Evolutionary conservation across 2,888 invertebrate genomes (phyloP), one percentile per base, ranked within the genome.

Genomic region (Pseudeuparius sepicola): DNA sequence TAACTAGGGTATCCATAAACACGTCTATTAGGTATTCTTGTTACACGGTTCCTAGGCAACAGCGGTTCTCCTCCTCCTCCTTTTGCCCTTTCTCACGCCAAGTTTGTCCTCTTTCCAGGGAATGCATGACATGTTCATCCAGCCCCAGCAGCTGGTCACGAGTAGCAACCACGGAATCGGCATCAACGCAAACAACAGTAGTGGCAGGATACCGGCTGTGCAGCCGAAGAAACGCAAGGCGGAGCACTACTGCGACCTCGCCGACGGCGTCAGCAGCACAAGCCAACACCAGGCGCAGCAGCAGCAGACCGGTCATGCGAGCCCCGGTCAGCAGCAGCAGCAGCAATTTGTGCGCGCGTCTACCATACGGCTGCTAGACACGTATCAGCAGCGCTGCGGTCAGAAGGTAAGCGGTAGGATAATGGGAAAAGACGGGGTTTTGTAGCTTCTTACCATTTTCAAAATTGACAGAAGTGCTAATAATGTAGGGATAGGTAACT

Each of bases 101-200:
- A 45, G 12, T n/a, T n/a, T n/a, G n/a, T 31, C 31, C 41, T 63
- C 45, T 37, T 66, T 67, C 14, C 66, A 83, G 82, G 79, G 79
- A 78, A 78, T 78, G 79, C 80, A 75, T 81, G 82, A 81, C 81
- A 83, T 82, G 82, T 82, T 78, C 78, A 78, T 78, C 70, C 71
- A 70, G 67, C 68, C 71, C 65, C 72, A 71, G 58, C 70, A 70
- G 59, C 54, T 60, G 59, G 59, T 56, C 47, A 65, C 67, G 61
- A 65, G 63, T 63, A 68, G 64, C 65, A 66, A 63, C 61, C 66
- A 61, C 54, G 57, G 55, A 53, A 54, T 54, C 35, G 44, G 53
- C 51, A 55, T 49, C 58, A 59, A 53, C 52, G 18, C 24, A 24
- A 14, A 16, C 17, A 46, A 15, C 34, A 45, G 34, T 40, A 45